phyloP scores from a whole-genome alignment of 2,113 vertebrate genomes.

The Tympanuchus pallidicinctus region DNA sequence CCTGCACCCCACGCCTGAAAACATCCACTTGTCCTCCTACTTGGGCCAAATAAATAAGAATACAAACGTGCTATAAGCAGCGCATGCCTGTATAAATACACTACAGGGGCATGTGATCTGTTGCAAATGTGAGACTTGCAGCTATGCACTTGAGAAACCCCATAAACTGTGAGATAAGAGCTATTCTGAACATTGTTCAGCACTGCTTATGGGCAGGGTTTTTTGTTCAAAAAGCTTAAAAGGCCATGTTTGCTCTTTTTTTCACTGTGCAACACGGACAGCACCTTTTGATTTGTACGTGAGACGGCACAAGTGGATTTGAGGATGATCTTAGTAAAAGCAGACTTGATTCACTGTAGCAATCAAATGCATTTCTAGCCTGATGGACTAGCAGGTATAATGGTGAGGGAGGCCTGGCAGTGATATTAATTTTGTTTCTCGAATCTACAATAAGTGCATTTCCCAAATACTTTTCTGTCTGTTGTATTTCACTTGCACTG shows the following conservation, averaged over 20 bases:
- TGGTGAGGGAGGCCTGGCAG: background rate
- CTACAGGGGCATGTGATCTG: background rate
- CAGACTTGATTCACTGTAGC: background rate
- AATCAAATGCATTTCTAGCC: background rate
- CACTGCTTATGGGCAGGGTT: accelerated
- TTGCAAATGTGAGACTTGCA: background rate
- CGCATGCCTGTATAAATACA: background rate
- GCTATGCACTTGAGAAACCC: background rate
- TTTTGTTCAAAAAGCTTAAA: background rate
- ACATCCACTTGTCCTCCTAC: background rate
- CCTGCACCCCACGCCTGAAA: background rate
- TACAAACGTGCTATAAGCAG: background rate
- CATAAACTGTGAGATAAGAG: background rate
- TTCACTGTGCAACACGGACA: background rate
- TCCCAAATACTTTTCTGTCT: background rate
- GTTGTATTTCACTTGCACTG: background rate
- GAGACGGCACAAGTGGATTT: background rate
- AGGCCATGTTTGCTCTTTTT: background rate
- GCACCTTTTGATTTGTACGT: background rate
- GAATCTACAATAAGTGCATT: background rate
- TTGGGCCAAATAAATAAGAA: background rate
- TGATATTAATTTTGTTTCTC: background rate
- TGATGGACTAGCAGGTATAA: background rate
- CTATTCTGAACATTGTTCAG: background rate
- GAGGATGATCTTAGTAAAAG: background rate